These are phyloP conservation scores for Melanostoma scalare DNA, from an alignment of 2,888 invertebrate genomes.

Conservation along the genomic window DNA sequence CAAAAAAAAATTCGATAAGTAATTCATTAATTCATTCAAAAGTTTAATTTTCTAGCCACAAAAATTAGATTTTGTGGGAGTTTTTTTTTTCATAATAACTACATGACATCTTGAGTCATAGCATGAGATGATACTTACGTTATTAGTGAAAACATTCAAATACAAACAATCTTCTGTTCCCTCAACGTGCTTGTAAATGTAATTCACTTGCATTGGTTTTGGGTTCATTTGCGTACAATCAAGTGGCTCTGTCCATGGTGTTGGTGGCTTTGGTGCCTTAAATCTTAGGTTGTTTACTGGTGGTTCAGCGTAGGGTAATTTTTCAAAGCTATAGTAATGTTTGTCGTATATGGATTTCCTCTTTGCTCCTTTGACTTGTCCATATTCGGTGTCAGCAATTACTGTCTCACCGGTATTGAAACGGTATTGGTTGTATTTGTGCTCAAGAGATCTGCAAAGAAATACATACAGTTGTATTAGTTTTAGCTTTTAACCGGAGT, in stretches of 20 bases:
- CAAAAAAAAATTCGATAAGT: no score
- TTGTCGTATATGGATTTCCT: conserved; percentile 71
- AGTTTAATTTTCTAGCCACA: no score
- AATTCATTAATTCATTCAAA: no score
- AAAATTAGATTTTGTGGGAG: no score
- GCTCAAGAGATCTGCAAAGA: conserved; percentile 77
- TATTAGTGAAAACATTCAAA: conserved; percentile 81
- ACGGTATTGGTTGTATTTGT: conserved; percentile 79
- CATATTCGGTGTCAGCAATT: conserved; percentile 79
- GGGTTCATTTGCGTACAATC: conserved; percentile 79
- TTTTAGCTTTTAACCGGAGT: neutral
- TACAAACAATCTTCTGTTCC: conserved; percentile 83
- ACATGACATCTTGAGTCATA: no score
- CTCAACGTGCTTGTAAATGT: conserved; percentile 77
- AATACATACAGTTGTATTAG: neutral
- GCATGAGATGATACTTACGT: conserved; percentile 44
- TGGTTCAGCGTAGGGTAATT: conserved; percentile 79
- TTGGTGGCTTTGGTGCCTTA: conserved; percentile 80
- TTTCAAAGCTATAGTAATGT: conserved; percentile 76
- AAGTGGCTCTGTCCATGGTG: conserved; percentile 80
- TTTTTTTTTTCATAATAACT: no score
- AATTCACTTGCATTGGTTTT: conserved; percentile 77
- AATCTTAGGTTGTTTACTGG: conserved; percentile 81
- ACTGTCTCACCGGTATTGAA: conserved; percentile 77
- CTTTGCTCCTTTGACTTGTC: conserved; percentile 76